Evolutionary conservation across 2,888 invertebrate species (phyloP), one percentile per base, ranked within the genome.

Genomic region (Oscheius myriophilus): DNA sequence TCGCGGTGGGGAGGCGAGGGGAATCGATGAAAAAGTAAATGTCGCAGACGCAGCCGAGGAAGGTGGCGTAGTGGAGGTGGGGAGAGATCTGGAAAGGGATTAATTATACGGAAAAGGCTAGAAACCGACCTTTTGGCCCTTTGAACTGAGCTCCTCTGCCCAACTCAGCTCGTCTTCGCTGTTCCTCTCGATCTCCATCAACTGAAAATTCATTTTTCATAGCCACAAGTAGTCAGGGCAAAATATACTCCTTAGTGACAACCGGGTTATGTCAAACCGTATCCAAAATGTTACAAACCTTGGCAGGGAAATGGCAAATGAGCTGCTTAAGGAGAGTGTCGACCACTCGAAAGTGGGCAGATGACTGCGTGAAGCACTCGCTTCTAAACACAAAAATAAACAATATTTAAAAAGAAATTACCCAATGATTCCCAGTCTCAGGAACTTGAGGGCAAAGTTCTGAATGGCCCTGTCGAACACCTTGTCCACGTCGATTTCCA

Each of bases 151-250:
- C 41, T 76, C 75, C 25, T 80, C 80, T 21, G 74, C 52, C 25
- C 43, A 58, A 21, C 39, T 51, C 42, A 80, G 66, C 49, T 80
- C 80, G 51, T 80, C 80, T 12, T 73, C 69, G 18, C 76, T 73
- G 62, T 76, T 71, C 9, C 80, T 52, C 54, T 74, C 78, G 12
- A 70, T 63, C 66, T 80, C 80, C 72, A 80, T 69, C n/a, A 72
- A 23, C 72, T 72, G 42, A 18, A 59, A 41, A n/a, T n/a, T n/a
- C n/a, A n/a, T 39, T 52, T 12, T 52, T n/a, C 9, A 14, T 52
- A 52, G n/a, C 11, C n/a, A n/a, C n/a, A n/a, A n/a, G n/a, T n/a
- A n/a, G n/a, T n/a, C n/a, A n/a, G n/a, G n/a, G n/a, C n/a, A n/a
- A n/a, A n/a, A n/a, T n/a, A n/a, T n/a, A n/a, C n/a, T n/a, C n/a